Conservation (phyloP, 2,888 invertebrate genomes). For the Smittia aterrima region DNA sequence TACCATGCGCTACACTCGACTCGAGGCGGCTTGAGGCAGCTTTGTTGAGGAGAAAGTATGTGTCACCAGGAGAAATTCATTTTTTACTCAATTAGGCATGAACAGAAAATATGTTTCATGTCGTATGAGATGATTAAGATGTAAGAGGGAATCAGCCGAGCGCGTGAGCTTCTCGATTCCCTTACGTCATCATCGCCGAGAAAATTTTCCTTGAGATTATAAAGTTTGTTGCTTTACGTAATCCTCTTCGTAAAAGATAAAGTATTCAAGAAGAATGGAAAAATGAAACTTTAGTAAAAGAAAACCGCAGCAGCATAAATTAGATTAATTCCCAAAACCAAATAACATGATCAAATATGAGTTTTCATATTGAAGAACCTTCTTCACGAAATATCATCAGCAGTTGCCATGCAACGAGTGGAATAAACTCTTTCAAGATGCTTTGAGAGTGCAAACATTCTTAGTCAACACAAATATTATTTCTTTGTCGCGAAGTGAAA, state of each 20-base stretch:
- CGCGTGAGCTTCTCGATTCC: neutral
- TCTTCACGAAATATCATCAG: neutral
- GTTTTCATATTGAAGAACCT: slow-evolving; percentile 14
- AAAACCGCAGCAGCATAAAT: neutral
- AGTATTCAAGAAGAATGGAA: neutral
- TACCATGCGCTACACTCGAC: neutral
- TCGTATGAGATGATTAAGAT: slow-evolving; percentile 10
- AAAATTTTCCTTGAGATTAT: too few species aligned
- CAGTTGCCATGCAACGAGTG: neutral
- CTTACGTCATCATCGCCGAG: neutral
- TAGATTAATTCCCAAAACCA: slow-evolving; percentile 19
- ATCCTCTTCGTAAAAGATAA: neutral
- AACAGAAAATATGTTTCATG: slow-evolving; percentile 15
- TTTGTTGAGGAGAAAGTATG: neutral
- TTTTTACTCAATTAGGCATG: slow-evolving; percentile 23
- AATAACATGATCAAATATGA: slow-evolving; percentile 16
- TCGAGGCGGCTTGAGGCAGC: neutral
- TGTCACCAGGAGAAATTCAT: slow-evolving; percentile 7
- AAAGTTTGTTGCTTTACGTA: too few species aligned
- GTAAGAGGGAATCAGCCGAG: slow-evolving; percentile 1
- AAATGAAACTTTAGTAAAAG: neutral
- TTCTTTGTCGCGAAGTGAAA: neutral
- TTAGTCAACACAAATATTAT: neutral
- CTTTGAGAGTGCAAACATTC: neutral
- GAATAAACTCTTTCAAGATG: neutral